Evolutionary conservation across 2,797 vertebrate genomes (phyloP).

Genomic region (Scleropages formosus): DNA sequence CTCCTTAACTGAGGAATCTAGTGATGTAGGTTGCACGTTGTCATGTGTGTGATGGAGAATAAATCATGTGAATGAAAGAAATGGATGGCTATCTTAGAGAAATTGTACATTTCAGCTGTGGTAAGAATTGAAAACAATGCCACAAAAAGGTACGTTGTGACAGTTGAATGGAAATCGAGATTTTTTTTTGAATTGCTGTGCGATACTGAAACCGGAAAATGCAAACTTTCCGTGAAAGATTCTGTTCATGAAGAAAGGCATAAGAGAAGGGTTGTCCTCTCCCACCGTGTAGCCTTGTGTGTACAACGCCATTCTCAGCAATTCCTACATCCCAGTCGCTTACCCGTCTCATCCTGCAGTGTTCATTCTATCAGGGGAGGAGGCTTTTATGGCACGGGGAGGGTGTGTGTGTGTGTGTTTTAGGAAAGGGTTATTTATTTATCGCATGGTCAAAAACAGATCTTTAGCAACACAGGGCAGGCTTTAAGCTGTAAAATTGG

Average conservation of each 20-base stretch:
- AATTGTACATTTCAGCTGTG: neutral
- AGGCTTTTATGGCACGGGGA: neutral
- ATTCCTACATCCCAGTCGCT: neutral
- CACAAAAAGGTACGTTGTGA: neutral
- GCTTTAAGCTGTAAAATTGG: too few relatives aligned
- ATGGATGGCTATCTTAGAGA: neutral
- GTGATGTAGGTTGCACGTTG: constrained; percentile 37
- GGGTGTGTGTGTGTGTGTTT: too few relatives aligned
- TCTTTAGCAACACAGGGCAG: too few relatives aligned
- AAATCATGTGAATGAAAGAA: neutral
- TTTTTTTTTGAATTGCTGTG: too few relatives aligned
- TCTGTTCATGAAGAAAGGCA: neutral
- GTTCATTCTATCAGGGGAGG: neutral
- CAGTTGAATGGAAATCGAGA: neutral
- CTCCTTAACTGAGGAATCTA: constrained; percentile 37
- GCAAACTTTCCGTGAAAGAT: neutral
- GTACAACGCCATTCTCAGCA: neutral
- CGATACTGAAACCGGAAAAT: neutral
- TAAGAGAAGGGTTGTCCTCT: neutral
- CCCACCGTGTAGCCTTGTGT: too few relatives aligned
- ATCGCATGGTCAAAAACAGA: too few relatives aligned
- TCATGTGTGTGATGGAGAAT: constrained; percentile 2
- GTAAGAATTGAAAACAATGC: neutral
- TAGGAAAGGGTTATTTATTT: too few relatives aligned
- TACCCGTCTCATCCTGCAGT: neutral